Conservation (phyloP, 2,888 invertebrate species). For the Theretra japonica region DNA sequence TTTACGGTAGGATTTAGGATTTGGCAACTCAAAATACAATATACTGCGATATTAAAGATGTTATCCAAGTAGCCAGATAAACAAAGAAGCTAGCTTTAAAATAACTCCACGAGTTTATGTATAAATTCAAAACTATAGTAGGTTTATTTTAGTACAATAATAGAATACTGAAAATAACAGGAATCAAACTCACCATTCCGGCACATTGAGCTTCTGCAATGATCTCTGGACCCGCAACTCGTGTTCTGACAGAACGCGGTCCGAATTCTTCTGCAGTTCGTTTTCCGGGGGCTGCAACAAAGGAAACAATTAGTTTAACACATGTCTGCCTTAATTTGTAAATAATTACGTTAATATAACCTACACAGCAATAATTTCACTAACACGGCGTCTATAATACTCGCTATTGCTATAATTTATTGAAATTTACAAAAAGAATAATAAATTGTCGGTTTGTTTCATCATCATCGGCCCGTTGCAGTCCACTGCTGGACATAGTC, state of each 20-base stretch:
- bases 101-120: constrained; percentile 30
- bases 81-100: background rate
- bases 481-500: no score
- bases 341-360: constrained; percentile 17
- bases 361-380: constrained; percentile 7
- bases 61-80: no score
- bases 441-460: constrained; percentile 37
- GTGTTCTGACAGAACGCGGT: constrained; percentile 95
- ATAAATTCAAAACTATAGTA: no score
- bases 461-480: no score
- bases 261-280: constrained; percentile 94
- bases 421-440: background rate
- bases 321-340: background rate
- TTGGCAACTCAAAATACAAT: no score
- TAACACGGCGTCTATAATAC: constrained; percentile 11
- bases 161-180: no score
- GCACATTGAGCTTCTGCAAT: constrained; percentile 96
- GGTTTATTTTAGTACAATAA: constrained; percentile 30
- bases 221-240: constrained; percentile 97
- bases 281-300: constrained; percentile 95
- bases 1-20: no score
- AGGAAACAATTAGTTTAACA: constrained; percentile 34
- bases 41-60: no score
- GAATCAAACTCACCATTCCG: constrained; percentile 94
- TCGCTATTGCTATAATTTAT: constrained; percentile 21